Evolutionary conservation across 2,113 vertebrate species (phyloP).

Genomic region (Glaucidium brasilianum): DNA sequence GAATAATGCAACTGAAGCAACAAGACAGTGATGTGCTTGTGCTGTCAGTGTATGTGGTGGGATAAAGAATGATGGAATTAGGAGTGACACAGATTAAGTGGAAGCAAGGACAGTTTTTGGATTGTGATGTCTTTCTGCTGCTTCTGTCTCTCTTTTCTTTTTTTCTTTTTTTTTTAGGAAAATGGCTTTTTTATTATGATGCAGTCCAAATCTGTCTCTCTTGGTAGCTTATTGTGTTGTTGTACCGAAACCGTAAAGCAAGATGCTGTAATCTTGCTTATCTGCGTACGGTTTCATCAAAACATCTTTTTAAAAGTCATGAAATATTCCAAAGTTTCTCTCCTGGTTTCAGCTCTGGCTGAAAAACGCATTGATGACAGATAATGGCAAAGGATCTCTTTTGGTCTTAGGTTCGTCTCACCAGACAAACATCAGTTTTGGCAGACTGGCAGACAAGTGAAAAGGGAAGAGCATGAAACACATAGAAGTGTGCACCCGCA

Average conservation of each 20-base stretch:
- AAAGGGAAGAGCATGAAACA: neutral
- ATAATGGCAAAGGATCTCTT: neutral
- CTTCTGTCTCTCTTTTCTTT: neutral
- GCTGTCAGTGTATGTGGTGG: neutral
- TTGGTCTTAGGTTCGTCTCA: neutral
- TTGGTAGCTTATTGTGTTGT: neutral
- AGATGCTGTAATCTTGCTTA: neutral
- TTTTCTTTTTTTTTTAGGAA: too few relatives aligned
- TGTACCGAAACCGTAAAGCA: neutral
- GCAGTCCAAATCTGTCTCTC: neutral
- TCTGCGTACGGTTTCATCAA: neutral
- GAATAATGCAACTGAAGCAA: neutral
- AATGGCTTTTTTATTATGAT: neutral
- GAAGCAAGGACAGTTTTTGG: neutral
- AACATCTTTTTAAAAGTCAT: neutral
- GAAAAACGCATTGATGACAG: neutral
- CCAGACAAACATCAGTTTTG: neutral
- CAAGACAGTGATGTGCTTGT: neutral
- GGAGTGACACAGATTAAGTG: neutral
- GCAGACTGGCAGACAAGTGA: neutral
- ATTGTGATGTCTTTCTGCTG: neutral
- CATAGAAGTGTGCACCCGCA: neutral
- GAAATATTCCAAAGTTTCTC: neutral
- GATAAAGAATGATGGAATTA: neutral
- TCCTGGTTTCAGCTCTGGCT: neutral